Evolutionary conservation across 2,797 vertebrate species (phyloP).

Genomic region (Schizopygopsis pylzovi): DNA sequence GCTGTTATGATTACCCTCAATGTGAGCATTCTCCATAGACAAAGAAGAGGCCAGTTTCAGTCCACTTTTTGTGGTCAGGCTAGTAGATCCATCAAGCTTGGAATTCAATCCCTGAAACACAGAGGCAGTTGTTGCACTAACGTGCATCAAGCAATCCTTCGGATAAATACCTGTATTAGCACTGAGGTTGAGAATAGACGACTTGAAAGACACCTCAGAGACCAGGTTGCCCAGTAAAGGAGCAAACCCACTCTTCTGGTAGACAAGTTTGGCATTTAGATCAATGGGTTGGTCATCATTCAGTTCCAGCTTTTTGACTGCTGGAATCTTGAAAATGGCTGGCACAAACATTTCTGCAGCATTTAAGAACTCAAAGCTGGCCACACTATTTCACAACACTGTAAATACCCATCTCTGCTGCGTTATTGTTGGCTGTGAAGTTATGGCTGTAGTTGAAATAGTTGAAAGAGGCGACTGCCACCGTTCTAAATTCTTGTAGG

Average conservation of each 20-base stretch:
- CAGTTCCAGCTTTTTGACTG: conserved; percentile 81
- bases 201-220: conserved; percentile 89
- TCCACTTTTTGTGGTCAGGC: conserved; percentile 84
- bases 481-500: conserved; percentile 80
- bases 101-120: conserved; percentile 82
- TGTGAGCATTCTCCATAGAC: conserved; percentile 76
- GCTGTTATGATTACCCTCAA: conserved; percentile 85
- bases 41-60: conserved; percentile 87
- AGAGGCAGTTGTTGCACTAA: conserved; percentile 84
- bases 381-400: conserved; percentile 81
- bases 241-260: conserved; percentile 83
- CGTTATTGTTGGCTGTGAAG: conserved; percentile 81
- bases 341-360: conserved; percentile 82
- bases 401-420: conserved; percentile 76
- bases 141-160: conserved; percentile 84
- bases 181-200: conserved; percentile 85
- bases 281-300: conserved; percentile 89
- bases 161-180: conserved; percentile 82
- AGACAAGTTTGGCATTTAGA: conserved; percentile 82
- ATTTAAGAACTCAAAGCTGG: conserved; percentile 87
- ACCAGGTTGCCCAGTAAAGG: conserved; percentile 86
- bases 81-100: conserved; percentile 87
- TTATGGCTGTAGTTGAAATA: conserved; percentile 86
- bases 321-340: conserved; percentile 77
- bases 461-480: conserved; percentile 81